Base-by-base conservation (phyloP, 1,140 invertebrate species). In the Magallana gigas region DNA sequence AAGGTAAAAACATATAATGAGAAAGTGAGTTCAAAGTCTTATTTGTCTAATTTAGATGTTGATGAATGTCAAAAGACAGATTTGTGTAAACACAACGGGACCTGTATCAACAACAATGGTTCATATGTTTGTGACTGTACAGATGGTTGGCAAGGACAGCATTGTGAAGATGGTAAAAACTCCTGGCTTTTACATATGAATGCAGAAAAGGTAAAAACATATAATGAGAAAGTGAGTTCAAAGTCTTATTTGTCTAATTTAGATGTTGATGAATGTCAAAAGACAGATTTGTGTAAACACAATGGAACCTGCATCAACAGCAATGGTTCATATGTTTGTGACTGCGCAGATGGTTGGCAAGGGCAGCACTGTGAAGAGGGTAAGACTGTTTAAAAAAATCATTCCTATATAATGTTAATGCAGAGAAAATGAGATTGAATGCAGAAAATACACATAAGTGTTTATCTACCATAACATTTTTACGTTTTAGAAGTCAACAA, bases 401-500 rank as follows among this genome's bases (percentile, higher is more conserved):
- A 8, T 64, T 64, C 18, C 2, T 64, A 14, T 3, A 64, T 16
- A 14, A 64, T 16, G 18, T 16, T 23, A 64, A 4, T 48, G 36
- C 36, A 48, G 36, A 48, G 36, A 48, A 48, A 48, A 48, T 92
- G 14, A 81, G 92, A 59, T 91, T 90, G 57, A 92, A 92, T 84
- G 85, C 96, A 6, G 96, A 97, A 4, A 96, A 96, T 92, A 97
- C 14, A 16, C 4, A 3, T 64, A 2, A 48, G 36, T 48, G 36
- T 48, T 48, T 48, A 2, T 48, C 5, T 0, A 48, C 36, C 36
- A 48, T 18, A 16, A 18, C 18, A 2, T 18, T 64, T 64, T 64
- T 14, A 64, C 14, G 18, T 4, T 64, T 2, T 76, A 16, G 85
- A 86, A 2, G 68, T 86, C 1, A 16, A 86, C 29, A 71, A 86